Conservation (phyloP, 2,113 vertebrate genomes). For the Spea bombifrons region DNA sequence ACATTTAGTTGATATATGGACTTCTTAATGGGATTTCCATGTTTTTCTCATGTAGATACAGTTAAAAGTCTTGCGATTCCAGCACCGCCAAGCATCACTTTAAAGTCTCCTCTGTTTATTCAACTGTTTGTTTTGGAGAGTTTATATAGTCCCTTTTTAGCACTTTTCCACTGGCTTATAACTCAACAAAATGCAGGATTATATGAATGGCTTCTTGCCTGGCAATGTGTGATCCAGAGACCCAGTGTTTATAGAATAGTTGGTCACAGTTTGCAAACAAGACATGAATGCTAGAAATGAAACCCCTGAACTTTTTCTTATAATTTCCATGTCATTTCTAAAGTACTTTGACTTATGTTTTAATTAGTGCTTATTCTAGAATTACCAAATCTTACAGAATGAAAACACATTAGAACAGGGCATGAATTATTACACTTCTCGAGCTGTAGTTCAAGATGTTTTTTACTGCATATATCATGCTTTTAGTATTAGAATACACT, state of each 20-base stretch:
- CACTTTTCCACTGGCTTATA: slow-evolving; percentile 44
- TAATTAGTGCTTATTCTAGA: slow-evolving; percentile 8
- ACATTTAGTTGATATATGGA: not conserved
- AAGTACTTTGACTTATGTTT: not conserved
- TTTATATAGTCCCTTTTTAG: slow-evolving; percentile 11
- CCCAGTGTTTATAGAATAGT: slow-evolving; percentile 30
- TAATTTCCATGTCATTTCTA: slow-evolving; percentile 10
- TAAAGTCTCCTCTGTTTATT: slow-evolving; percentile 33
- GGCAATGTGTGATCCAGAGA: slow-evolving; percentile 42
- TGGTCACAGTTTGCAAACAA: slow-evolving; percentile 6
- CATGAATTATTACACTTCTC: not conserved
- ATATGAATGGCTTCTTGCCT: slow-evolving; percentile 41
- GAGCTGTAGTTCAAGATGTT: no score
- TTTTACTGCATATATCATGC: no score
- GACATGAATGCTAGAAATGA: slow-evolving; percentile 17
- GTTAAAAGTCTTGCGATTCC: slow-evolving; percentile 9
- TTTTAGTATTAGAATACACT: no score
- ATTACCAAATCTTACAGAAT: not conserved
- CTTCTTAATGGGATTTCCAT: slow-evolving; percentile 16
- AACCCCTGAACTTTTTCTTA: not conserved
- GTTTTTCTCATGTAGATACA: slow-evolving; percentile 20
- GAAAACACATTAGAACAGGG: not conserved
- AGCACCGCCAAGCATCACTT: slow-evolving; percentile 32
- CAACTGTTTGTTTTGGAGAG: slow-evolving; percentile 37
- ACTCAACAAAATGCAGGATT: slow-evolving; percentile 30